Conservation (phyloP, 2,888 invertebrate species). For the Therioaphis trifolii region DNA sequence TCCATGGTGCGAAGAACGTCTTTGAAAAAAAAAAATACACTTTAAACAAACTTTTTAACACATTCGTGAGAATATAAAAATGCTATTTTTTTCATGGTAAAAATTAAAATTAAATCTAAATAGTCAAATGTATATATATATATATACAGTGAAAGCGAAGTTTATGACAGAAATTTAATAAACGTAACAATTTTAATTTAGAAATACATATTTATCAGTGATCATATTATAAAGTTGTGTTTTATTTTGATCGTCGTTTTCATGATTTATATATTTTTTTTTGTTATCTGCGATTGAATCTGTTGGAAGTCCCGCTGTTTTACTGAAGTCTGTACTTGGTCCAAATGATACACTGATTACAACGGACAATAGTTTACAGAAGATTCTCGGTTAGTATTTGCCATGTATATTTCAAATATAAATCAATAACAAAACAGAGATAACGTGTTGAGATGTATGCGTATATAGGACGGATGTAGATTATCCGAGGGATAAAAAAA, state of each 20-base stretch:
- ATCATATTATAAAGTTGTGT: neutral
- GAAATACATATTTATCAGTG: conserved; percentile 20
- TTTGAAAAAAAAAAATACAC: too few species aligned
- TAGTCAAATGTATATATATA: too few species aligned
- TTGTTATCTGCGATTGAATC: conserved; percentile 43
- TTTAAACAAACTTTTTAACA: too few species aligned
- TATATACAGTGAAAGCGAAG: too few species aligned
- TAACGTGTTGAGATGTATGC: too few species aligned
- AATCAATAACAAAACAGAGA: conserved; percentile 35
- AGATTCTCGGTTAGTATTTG: conserved; percentile 47
- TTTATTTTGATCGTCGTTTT: conserved; percentile 42
- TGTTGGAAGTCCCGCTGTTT: conserved; percentile 36
- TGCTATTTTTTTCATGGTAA: too few species aligned
- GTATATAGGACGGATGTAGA: neutral
- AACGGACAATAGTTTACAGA: conserved; percentile 27
- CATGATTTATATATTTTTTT: conserved; percentile 35
- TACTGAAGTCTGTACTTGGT: conserved; percentile 35
- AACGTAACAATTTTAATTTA: neutral
- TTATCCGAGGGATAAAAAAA: neutral
- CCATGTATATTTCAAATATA: conserved; percentile 25
- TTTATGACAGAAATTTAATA: neutral
- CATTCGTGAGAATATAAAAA: too few species aligned
- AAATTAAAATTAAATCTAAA: too few species aligned
- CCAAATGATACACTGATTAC: conserved; percentile 45
- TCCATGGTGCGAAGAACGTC: too few species aligned